Base-by-base conservation (phyloP, 2,888 invertebrate genomes). In the Calliopum simillimum region DNA sequence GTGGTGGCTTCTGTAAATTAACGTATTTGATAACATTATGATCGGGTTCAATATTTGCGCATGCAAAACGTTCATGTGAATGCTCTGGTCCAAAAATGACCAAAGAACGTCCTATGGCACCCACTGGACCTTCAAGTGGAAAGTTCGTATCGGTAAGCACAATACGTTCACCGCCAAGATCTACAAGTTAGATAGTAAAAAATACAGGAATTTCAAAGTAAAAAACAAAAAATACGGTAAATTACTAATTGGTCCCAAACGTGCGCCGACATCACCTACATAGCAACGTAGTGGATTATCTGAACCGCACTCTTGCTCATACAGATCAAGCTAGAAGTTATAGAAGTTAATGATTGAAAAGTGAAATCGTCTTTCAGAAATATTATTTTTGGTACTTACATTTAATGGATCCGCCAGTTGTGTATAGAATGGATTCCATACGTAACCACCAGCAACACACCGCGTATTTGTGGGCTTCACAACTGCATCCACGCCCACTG, bases 371-470 rank as follows among this genome's bases (percentile, higher is more conserved):
- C n/a, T 43, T 6, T 41, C 14, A 8, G 44, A 44, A 12, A 23
- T 11, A 8, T 49, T 12, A 5, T 11, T n/a, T 3, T 6, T n/a
- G n/a, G 2, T 1, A 75, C 88, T 89, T 86, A 95, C 95, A 85
- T 96, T 95, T 51, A 94, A 88, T 0, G 96, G 96, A 87, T 95
- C 95, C 0, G 96, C 96, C 1, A 96, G 87, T 85, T 96, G 96
- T 1, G 95, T 95, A 81, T 92, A 96, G 87, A 90, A 94, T 0
- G 96, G 96, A 88, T 96, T 96, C 96, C 96, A 96, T 13, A 93
- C 89, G 81, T 95, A 96, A 8, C 97, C 97, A 25, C 94, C 95
- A 2, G 97, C 96, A 11, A 95, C 94, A 84, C 97, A 97, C 76
- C 97, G 89, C 0, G 95, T 94, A 75, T 88, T 87, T 71, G 92